These are phyloP conservation scores for Luehdorfia chinensis DNA, from an alignment of 1,140 invertebrate genomes.

Conservation along the genomic window DNA sequence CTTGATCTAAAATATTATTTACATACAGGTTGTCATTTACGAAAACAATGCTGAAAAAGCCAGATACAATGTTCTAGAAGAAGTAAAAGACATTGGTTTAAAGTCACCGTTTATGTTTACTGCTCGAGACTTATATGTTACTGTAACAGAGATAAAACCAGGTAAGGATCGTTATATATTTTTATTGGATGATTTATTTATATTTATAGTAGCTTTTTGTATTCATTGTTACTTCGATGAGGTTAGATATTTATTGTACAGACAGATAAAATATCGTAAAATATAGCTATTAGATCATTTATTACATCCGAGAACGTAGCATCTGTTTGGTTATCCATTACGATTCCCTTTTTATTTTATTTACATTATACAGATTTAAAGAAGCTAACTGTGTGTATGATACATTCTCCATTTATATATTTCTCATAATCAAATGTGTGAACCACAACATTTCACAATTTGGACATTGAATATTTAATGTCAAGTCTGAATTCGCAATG, in stretches of 20 bases:
- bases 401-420: too few species aligned
- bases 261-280: neutral
- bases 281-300: neutral
- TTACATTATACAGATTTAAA: too few species aligned
- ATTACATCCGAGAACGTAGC: neutral
- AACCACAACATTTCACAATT: too few species aligned
- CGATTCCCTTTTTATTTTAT: too few species aligned
- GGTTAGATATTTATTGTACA: neutral
- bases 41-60: slow-evolving; percentile 53
- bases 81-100: slow-evolving; percentile 57
- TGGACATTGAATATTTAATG: too few species aligned
- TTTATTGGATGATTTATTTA: neutral
- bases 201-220: too few species aligned
- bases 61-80: slow-evolving; percentile 61
- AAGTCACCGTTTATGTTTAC: slow-evolving; percentile 57
- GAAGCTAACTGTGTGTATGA: too few species aligned
- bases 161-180: slow-evolving; percentile 21
- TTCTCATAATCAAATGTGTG: too few species aligned
- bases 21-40: slow-evolving; percentile 54
- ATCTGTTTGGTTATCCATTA: too few species aligned
- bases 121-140: slow-evolving; percentile 61
- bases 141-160: slow-evolving; percentile 65
- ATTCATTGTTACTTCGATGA: too few species aligned
- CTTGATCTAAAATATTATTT: too few species aligned
- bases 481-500: too few species aligned